phyloP scores from a whole-genome alignment of 2,113 vertebrate genomes.

The Leptocoma aspasia region DNA sequence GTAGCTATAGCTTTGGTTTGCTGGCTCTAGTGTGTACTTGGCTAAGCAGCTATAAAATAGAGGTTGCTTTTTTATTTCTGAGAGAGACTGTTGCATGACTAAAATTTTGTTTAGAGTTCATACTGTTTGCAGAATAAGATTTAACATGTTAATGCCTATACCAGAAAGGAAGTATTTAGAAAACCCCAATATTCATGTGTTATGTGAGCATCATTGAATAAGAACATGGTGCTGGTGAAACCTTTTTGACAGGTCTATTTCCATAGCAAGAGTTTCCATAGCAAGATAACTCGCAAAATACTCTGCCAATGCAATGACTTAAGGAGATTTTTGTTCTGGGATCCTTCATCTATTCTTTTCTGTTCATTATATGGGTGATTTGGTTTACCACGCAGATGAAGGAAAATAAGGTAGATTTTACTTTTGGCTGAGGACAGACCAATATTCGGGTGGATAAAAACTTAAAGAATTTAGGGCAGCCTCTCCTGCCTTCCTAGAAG shows the following conservation, averaged over 20 bases:
- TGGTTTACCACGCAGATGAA: not conserved
- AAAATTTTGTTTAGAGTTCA: not conserved
- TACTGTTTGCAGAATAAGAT: not conserved
- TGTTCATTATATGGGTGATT: not conserved
- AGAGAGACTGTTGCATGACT: not conserved
- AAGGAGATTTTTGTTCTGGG: not conserved
- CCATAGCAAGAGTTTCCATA: not conserved
- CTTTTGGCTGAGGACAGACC: not conserved
- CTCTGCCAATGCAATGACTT: not conserved
- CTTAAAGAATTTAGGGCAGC: not conserved
- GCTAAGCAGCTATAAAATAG: not conserved
- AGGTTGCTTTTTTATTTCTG: not conserved
- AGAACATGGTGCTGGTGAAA: not conserved
- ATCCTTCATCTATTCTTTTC: not conserved
- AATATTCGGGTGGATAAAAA: not conserved
- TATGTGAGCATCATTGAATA: not conserved
- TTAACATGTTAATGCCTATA: not conserved
- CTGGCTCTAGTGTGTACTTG: not conserved
- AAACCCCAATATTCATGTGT: accelerated
- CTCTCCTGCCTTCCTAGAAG: not conserved
- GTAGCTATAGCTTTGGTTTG: not conserved
- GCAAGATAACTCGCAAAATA: not conserved
- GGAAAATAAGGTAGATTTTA: not conserved
- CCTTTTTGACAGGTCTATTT: not conserved
- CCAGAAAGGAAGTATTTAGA: not conserved